Evolutionary conservation across 1,140 invertebrate genomes (phyloP).

Genomic region (Sminthurinus signatus): DNA sequence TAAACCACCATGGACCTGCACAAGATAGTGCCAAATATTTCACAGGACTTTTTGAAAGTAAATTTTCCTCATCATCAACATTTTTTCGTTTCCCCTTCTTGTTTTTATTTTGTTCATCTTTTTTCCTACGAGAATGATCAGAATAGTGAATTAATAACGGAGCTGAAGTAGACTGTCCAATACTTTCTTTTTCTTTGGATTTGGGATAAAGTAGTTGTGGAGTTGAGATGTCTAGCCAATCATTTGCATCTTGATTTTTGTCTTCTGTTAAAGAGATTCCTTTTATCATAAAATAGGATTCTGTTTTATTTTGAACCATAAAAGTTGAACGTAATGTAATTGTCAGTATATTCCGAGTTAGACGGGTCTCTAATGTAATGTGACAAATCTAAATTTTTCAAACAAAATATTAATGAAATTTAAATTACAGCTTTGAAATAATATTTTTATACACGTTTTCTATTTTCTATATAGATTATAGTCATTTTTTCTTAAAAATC

Average conservation of each 20-base stretch:
- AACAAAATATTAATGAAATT: neutral
- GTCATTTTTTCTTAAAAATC: neutral
- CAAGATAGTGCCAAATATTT: slow-evolving; percentile 34
- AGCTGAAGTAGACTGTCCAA: too few relatives aligned
- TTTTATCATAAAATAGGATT: slow-evolving; percentile 9
- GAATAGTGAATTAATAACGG: neutral
- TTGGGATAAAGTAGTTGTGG: neutral
- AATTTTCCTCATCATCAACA: too few relatives aligned
- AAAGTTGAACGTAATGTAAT: slow-evolving; percentile 28
- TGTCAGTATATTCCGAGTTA: slow-evolving; percentile 14
- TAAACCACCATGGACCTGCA: slow-evolving; percentile 38
- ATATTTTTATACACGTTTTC: neutral
- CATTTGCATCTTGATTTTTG: neutral
- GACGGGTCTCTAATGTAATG: slow-evolving; percentile 23
- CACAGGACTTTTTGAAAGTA: slow-evolving; percentile 5
- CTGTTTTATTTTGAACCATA: slow-evolving; percentile 24
- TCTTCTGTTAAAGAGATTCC: slow-evolving; percentile 10
- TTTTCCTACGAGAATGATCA: neutral
- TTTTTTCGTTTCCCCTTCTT: too few relatives aligned
- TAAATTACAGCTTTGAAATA: neutral
- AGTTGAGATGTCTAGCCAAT: neutral
- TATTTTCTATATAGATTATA: neutral
- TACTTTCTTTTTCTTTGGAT: neutral
- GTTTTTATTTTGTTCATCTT: neutral
- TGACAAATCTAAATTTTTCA: slow-evolving; percentile 23